Conservation (phyloP, 2,888 invertebrate species). For the Erebia epiphron region DNA sequence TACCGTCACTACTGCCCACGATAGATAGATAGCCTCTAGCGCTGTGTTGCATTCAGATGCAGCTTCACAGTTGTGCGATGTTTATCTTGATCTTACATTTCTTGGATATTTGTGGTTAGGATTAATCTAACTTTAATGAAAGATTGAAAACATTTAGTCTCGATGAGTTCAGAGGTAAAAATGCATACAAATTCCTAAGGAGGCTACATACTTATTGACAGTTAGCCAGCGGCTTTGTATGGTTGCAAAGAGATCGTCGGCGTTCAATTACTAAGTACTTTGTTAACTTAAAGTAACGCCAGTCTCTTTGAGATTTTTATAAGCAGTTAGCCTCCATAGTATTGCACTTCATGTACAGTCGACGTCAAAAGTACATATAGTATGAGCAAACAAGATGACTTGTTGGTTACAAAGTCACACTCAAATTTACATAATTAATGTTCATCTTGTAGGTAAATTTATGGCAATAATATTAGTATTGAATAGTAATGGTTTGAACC, state of each 20-base stretch:
- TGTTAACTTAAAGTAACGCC: too few relatives aligned
- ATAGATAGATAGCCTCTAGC: conserved; percentile 15
- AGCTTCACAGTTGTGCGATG: conserved; percentile 16
- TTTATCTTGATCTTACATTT: not conserved
- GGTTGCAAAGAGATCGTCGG: not conserved
- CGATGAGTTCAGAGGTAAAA: not conserved
- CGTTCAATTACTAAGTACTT: too few relatives aligned
- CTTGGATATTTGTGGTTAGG: not conserved
- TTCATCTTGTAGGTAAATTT: too few relatives aligned
- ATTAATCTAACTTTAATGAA: not conserved
- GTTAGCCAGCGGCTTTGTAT: not conserved
- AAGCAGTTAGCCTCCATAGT: too few relatives aligned
- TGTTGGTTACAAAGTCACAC: too few relatives aligned
- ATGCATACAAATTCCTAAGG: not conserved
- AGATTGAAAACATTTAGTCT: not conserved
- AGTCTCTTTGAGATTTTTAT: too few relatives aligned
- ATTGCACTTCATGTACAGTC: too few relatives aligned
- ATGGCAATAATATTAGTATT: too few relatives aligned
- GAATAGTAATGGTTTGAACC: too few relatives aligned
- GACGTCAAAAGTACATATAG: too few relatives aligned
- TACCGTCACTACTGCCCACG: conserved; percentile 22
- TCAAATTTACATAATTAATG: too few relatives aligned
- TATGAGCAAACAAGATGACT: too few relatives aligned
- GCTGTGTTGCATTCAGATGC: conserved; percentile 19
- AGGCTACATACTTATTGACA: not conserved